Evolutionary conservation across 2,888 invertebrate species (phyloP).

Genomic region (Ochropacha duplaris): DNA sequence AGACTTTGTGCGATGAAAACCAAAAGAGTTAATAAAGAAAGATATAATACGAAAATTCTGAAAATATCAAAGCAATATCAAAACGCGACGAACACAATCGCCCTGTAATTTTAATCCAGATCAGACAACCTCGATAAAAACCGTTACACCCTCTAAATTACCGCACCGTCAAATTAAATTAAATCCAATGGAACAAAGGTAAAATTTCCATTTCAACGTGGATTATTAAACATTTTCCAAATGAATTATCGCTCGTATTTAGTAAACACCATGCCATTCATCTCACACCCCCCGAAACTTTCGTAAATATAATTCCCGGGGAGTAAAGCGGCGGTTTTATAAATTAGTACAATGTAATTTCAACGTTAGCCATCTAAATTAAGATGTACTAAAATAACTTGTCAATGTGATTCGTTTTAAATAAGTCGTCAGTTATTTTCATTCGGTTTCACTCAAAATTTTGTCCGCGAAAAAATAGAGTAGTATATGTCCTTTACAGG

Average conservation of each 20-base stretch:
- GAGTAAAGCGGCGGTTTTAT: not conserved
- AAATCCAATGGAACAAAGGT: not conserved
- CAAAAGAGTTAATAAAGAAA: too few relatives aligned
- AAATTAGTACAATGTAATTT: not conserved
- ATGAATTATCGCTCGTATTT: not conserved
- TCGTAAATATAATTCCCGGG: not conserved
- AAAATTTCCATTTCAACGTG: not conserved
- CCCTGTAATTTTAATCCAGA: not conserved
- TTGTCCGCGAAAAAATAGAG: too few relatives aligned
- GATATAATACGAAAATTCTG: too few relatives aligned
- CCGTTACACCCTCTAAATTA: not conserved
- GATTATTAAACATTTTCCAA: not conserved
- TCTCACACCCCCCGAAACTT: not conserved
- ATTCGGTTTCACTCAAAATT: too few relatives aligned
- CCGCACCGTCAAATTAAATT: not conserved
- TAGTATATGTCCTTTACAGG: too few relatives aligned
- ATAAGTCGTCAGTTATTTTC: too few relatives aligned
- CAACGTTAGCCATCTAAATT: not conserved
- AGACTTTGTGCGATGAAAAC: too few relatives aligned
- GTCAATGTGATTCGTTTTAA: too few relatives aligned
- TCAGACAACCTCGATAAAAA: not conserved
- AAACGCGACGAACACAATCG: not conserved
- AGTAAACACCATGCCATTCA: not conserved
- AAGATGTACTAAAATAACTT: too few relatives aligned
- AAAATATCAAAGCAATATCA: conserved; percentile 10